Evolutionary conservation across 2,888 invertebrate species (phyloP).

Genomic region (Nesidiocoris tenuis): DNA sequence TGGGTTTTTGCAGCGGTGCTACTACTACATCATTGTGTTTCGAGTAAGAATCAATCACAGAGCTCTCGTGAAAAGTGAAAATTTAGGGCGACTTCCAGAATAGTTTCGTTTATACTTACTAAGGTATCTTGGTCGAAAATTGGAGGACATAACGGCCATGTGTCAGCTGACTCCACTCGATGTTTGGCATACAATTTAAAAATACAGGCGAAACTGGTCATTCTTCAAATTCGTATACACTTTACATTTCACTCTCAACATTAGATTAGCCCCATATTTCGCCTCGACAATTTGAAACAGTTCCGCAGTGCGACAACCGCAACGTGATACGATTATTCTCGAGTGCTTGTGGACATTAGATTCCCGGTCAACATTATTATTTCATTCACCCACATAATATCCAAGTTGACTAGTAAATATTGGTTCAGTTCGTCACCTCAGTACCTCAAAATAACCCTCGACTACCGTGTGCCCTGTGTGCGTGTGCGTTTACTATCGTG

Average conservation of each 20-base stretch:
- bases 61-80: constrained; percentile 3
- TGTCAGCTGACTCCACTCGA: constrained; percentile 18
- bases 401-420: not conserved
- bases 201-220: not conserved
- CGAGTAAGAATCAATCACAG: constrained; percentile 27
- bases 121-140: too few relatives aligned
- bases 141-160: constrained; percentile 21
- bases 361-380: not conserved
- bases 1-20: constrained; percentile 33
- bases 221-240: not conserved
- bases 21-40: constrained; percentile 27
- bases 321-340: not conserved
- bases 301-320: not conserved
- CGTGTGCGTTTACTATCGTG: not conserved
- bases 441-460: not conserved
- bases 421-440: not conserved
- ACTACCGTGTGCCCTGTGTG: not conserved
- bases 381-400: not conserved
- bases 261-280: not conserved
- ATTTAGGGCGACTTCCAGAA: constrained; percentile 19
- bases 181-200: not conserved
- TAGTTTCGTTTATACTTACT: too few relatives aligned
- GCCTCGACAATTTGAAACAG: not conserved
- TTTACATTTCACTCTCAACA: not conserved
- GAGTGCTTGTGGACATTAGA: not conserved